Conservation (phyloP, 1,140 invertebrate species). For the Papilio xuthus region DNA sequence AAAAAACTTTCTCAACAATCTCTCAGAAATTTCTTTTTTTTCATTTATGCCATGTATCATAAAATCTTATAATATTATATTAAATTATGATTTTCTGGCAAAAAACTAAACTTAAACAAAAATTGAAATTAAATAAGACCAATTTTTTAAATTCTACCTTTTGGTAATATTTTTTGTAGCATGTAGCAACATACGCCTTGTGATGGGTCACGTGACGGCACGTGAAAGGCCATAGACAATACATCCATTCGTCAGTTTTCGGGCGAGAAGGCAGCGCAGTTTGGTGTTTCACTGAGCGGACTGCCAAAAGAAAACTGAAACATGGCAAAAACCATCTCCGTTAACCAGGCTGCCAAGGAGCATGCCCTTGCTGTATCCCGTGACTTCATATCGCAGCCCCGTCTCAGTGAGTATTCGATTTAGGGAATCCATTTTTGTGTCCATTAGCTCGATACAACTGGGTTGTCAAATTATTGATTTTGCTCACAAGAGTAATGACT, state of each 20-base stretch:
- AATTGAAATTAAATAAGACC: neutral
- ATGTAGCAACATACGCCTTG: constrained; percentile 65
- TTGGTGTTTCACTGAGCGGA: constrained; percentile 69
- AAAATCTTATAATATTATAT: too few relatives aligned
- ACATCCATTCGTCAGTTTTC: constrained; percentile 80
- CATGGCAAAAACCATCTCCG: constrained; percentile 67
- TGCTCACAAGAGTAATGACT: constrained; percentile 49
- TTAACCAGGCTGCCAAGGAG: constrained; percentile 82
- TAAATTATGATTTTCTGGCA: neutral
- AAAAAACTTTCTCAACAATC: too few relatives aligned
- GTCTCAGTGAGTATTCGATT: constrained; percentile 92
- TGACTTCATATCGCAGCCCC: constrained; percentile 98
- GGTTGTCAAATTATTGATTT: constrained; percentile 74
- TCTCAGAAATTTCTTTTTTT: too few relatives aligned
- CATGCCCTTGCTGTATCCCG: constrained; percentile 96
- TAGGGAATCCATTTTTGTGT: constrained; percentile 41
- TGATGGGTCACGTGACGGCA: constrained; percentile 82
- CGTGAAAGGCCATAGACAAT: constrained; percentile 81
- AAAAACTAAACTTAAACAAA: neutral
- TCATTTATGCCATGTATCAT: too few relatives aligned
- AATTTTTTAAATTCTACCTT: constrained; percentile 19
- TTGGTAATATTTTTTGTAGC: constrained; percentile 26
- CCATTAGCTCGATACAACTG: constrained; percentile 40
- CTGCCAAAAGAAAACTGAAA: constrained; percentile 69
- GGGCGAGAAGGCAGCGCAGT: constrained; percentile 76